Percentiles rank a stretch among this genome's conserved stretches.
These are phyloP conservation scores for Olivierus martensii DNA, from an alignment of 1,140 invertebrate species.

Conservation along the genomic window DNA sequence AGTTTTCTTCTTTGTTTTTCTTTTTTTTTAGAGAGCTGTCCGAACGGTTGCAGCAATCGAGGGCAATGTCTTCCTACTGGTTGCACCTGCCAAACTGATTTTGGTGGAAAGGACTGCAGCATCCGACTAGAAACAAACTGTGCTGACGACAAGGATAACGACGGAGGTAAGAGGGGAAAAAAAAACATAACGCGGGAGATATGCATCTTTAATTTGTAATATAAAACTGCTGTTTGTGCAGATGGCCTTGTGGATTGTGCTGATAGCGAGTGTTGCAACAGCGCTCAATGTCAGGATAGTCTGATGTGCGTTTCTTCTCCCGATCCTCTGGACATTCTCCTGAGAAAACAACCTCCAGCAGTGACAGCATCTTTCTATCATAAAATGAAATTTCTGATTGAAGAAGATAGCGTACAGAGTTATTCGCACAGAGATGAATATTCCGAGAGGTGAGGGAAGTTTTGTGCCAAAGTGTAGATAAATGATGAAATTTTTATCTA, in stretches of 20 bases:
- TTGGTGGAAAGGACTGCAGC: conserved; percentile 85
- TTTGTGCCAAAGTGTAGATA: conserved; percentile 3
- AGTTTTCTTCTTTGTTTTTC: no score
- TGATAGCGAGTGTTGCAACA: conserved; percentile 91
- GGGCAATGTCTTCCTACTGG: conserved; percentile 61
- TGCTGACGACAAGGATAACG: conserved; percentile 84
- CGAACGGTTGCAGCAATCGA: conserved; percentile 66
- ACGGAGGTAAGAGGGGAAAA: conserved; percentile 57
- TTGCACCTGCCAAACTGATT: conserved; percentile 81
- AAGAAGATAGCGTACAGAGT: conserved; percentile 94
- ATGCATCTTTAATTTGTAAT: no score
- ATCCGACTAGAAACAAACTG: conserved; percentile 81
- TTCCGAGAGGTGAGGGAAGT: conserved; percentile 76
- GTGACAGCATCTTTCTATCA: conserved; percentile 96
- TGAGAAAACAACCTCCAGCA: conserved; percentile 87
- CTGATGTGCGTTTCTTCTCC: conserved; percentile 78
- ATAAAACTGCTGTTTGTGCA: conserved; percentile 31
- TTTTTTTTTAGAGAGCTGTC: conserved; percentile 63
- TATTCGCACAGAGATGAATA: conserved; percentile 88
- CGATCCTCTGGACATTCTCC: conserved; percentile 83
- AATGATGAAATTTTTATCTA: no score
- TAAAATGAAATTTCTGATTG: conserved; percentile 93
- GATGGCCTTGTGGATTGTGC: conserved; percentile 93
- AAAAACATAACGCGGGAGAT: no score
- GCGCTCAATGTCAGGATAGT: conserved; percentile 60